A percentile compares a stretch with the other conserved stretches of the same genome.
Conservation (phyloP, 2,888 invertebrate genomes). For the Eugnorisma glareosa region DNA sequence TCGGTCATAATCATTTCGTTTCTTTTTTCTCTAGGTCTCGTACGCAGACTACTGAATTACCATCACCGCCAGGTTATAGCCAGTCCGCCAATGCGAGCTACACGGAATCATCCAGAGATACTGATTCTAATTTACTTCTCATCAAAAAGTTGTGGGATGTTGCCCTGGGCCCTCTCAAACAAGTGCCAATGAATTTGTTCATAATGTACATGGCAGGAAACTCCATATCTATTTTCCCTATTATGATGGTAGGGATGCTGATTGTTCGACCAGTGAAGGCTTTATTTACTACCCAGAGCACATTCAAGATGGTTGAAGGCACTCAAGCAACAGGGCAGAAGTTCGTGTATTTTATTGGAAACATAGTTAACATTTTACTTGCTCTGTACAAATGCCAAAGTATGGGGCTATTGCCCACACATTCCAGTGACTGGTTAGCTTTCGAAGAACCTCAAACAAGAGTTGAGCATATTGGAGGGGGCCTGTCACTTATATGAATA, state of each 20-base stretch:
- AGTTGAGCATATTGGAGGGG: conserved; percentile 96
- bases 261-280: conserved; percentile 99
- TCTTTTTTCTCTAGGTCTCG: conserved; percentile 76
- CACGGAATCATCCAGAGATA: conserved; percentile 95
- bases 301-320: conserved; percentile 98
- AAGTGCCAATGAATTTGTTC: conserved; percentile 99
- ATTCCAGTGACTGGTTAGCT: conserved; percentile 99
- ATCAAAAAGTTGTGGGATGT: conserved; percentile 99
- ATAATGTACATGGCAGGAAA: conserved; percentile 99
- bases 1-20: conserved; percentile 3
- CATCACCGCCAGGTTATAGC: conserved; percentile 96
- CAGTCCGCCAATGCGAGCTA: conserved; percentile 93
- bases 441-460: conserved; percentile 97
- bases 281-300: conserved; percentile 96
- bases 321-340: conserved; percentile 97
- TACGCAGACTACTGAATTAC: conserved; percentile 88
- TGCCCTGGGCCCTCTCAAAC: conserved; percentile 98
- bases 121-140: conserved; percentile 95
- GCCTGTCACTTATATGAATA: conserved; percentile 91
- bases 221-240: conserved; percentile 99
- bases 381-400: conserved; percentile 99
- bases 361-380: conserved; percentile 96
- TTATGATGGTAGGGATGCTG: conserved; percentile 99
- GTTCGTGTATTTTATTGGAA: conserved; percentile 97
- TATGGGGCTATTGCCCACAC: conserved; percentile 99